Conservation (phyloP, 2,113 vertebrate species). For the Menura novaehollandiae region DNA sequence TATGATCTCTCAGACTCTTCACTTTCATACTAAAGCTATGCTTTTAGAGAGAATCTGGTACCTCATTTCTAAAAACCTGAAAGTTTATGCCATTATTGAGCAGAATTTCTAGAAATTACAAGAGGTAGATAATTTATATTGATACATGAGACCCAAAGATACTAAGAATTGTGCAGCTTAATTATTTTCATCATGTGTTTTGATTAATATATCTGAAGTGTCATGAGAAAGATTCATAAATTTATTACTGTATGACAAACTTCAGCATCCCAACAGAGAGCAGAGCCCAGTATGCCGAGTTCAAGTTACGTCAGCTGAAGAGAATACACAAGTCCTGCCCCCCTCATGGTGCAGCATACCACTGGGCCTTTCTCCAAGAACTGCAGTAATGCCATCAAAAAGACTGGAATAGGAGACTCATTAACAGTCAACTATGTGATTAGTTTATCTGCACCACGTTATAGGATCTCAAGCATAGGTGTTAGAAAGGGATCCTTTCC, state of each 20-base stretch:
- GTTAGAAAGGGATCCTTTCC: background rate
- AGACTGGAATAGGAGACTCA: background rate
- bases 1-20: background rate
- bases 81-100: background rate
- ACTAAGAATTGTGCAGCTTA: background rate
- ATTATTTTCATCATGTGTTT: background rate
- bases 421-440: background rate
- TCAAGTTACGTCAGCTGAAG: fast-evolving
- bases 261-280: background rate
- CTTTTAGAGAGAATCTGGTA: background rate
- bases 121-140: background rate
- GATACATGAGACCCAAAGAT: background rate
- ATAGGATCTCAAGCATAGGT: fast-evolving
- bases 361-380: background rate
- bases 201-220: background rate
- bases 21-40: background rate
- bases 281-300: background rate
- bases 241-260: background rate
- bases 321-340: background rate
- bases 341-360: fast-evolving
- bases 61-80: background rate
- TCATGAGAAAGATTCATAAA: background rate
- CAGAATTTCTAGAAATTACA: background rate
- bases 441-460: background rate
- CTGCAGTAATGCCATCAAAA: background rate